Evolutionary conservation across 2,888 invertebrate genomes (phyloP).

Genomic region (Drosophila anomalata): DNA sequence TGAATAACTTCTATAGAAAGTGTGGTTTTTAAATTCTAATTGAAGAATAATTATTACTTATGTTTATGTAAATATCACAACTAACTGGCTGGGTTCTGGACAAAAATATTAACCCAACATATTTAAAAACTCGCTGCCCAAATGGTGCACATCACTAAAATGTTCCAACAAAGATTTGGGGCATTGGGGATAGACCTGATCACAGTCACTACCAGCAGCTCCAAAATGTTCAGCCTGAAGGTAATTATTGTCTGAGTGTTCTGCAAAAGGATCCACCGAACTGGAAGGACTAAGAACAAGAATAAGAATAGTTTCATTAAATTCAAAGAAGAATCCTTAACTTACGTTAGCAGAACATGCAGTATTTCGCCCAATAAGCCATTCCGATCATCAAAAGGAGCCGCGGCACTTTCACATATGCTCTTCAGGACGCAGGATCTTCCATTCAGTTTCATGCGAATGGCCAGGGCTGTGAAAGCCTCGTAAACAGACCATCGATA

Average conservation of each 20-base stretch:
- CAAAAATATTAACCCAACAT: slow-evolving; percentile 36
- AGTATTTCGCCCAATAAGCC: slow-evolving; percentile 90
- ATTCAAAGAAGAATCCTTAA: slow-evolving; percentile 41
- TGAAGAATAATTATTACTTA: too few relatives aligned
- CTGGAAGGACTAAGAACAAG: slow-evolving; percentile 87
- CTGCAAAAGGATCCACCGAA: slow-evolving; percentile 87
- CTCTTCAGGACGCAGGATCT: slow-evolving; percentile 90
- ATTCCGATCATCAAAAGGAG: slow-evolving; percentile 88
- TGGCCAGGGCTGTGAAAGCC: slow-evolving; percentile 72
- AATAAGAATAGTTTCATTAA: background rate
- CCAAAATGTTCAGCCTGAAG: slow-evolving; percentile 89
- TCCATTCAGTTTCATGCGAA: slow-evolving; percentile 87
- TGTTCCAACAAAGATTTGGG: slow-evolving; percentile 76
- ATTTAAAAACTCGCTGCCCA: slow-evolving; percentile 55
- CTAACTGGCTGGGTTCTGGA: too few relatives aligned
- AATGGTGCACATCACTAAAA: slow-evolving; percentile 73
- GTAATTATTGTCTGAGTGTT: slow-evolving; percentile 89
- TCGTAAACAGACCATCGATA: slow-evolving; percentile 81
- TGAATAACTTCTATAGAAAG: too few relatives aligned
- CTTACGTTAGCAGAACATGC: slow-evolving; percentile 91
- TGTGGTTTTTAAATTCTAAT: too few relatives aligned
- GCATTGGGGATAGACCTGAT: slow-evolving; percentile 77
- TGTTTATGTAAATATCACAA: slow-evolving; percentile 22
- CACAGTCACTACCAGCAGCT: slow-evolving; percentile 82
- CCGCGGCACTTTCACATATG: slow-evolving; percentile 90